Base-by-base conservation (phyloP, 2,888 invertebrate genomes). In the Sminthurinus aureus region DNA sequence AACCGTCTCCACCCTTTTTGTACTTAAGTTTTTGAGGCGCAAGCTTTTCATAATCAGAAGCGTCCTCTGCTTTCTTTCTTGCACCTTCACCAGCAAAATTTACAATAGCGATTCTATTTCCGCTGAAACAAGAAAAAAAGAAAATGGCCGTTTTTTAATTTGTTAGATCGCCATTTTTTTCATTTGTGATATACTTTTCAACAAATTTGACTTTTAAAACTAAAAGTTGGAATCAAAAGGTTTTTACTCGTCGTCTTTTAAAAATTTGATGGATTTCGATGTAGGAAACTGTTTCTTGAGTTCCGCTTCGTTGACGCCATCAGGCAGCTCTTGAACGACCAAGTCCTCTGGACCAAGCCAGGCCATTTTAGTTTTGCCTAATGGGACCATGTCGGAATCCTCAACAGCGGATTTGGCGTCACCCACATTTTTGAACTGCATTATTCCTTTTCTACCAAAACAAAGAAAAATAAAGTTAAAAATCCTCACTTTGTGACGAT, bases 11-110 rank as follows among this genome's bases (percentile, higher is more conserved):
- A n/a, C n/a, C n/a, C n/a, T n/a, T n/a, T n/a, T n/a, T n/a, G n/a
- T n/a, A n/a, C n/a, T n/a, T n/a, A n/a, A n/a, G n/a, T n/a, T n/a
- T 12, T 74, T 74, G 74, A 18, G 74, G 74, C 15, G 38, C 74
- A 50, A 74, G 3, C 50, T 74, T 74, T 9, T 26, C 12, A 26
- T 24, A 38, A 2, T 38, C 9, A 13, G 38, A 38, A 4, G 12
- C n/a, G 13, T 74, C 74, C 6, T 38, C 8, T 15, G 74, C 74
- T 38, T 26, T 38, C 50, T 74, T 26, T 12, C 50, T 13, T 2
- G 11, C 74, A 38, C 12, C 38, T 50, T 74, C 74, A 26, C n/a
- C 9, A 4, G 74, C 3, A 50, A 74, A 74, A 12, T 24, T 18
- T 4, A 74, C 18, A 13, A 26, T 74, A 18, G 38, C 74, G 2